Percentiles rank a stretch among this genome's conserved stretches.
Conservation (phyloP, 1,140 invertebrate species). For the Ylistrum balloti region DNA sequence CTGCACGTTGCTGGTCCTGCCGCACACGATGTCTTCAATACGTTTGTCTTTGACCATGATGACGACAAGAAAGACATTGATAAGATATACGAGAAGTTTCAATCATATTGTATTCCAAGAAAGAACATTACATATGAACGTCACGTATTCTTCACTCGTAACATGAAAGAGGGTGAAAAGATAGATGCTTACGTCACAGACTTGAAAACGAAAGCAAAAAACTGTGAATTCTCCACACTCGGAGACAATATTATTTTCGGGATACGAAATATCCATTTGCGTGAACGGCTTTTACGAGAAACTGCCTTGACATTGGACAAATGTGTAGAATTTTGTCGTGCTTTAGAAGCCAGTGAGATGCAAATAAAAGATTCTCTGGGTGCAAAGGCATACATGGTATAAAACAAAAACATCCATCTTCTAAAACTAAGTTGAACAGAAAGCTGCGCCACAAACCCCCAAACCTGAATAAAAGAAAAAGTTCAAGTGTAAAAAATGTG, state of each 20-base stretch:
- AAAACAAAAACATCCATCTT: not conserved
- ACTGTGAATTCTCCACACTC: constrained; percentile 32
- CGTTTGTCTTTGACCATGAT: constrained; percentile 4
- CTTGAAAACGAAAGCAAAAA: not conserved
- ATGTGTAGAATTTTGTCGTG: not conserved
- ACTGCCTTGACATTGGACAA: not conserved
- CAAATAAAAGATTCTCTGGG: not conserved
- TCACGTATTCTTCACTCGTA: constrained; percentile 44
- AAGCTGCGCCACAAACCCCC: too few species aligned
- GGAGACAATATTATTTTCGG: constrained; percentile 43
- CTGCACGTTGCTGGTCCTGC: not conserved
- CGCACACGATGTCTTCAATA: constrained; percentile 35
- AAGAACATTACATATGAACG: constrained; percentile 48
- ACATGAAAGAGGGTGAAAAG: not conserved
- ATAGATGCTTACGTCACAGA: constrained; percentile 48
- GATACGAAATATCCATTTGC: not conserved
- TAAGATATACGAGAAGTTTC: constrained; percentile 19
- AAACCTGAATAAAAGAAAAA: not conserved
- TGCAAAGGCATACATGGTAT: not conserved
- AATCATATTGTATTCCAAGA: constrained; percentile 48
- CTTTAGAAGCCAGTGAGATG: not conserved
- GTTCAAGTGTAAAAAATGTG: constrained; percentile 44
- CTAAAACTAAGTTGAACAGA: too few species aligned
- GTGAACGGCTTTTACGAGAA: not conserved
- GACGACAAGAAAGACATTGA: too few species aligned